phyloP scores from a whole-genome alignment of 2,797 vertebrate genomes.

The Rhabdomys pumilio region DNA sequence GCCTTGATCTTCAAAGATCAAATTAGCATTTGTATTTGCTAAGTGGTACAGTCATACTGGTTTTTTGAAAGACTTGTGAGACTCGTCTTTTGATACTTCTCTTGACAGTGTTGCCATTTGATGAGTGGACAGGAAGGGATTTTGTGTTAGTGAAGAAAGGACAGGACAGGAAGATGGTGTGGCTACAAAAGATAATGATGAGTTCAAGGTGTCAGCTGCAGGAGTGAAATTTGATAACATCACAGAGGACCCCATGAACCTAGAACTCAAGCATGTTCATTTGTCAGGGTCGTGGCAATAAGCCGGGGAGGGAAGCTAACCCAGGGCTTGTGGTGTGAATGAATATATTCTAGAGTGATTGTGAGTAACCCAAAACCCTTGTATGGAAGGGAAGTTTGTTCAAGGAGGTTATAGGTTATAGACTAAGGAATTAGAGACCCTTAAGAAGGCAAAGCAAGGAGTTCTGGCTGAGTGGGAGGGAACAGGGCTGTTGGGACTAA shows the following conservation, averaged over 20 bases:
- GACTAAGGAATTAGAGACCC: background rate
- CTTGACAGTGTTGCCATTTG: constrained; percentile 31
- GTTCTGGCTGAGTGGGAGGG: background rate
- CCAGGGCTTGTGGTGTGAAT: background rate
- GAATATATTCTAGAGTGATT: background rate
- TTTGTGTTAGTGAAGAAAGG: constrained; percentile 12
- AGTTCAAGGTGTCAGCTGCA: background rate
- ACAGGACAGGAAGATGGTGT: constrained; percentile 12
- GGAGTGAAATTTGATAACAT: background rate
- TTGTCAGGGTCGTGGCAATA: background rate
- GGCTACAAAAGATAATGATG: background rate
- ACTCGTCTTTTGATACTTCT: background rate
- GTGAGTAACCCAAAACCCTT: background rate
- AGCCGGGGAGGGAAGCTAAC: background rate
- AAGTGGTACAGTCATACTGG: background rate
- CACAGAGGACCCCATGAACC: background rate
- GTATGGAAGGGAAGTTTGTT: background rate
- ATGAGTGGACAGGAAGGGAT: background rate
- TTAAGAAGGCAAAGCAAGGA: constrained; percentile 11
- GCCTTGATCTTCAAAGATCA: background rate
- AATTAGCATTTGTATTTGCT: constrained; percentile 5
- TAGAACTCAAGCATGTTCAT: background rate
- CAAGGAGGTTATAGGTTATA: background rate
- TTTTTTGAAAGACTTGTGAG: constrained; percentile 21
- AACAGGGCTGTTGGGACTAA: background rate